Base-by-base conservation (phyloP, 2,113 vertebrate genomes). In the Ammodytes dubius region DNA sequence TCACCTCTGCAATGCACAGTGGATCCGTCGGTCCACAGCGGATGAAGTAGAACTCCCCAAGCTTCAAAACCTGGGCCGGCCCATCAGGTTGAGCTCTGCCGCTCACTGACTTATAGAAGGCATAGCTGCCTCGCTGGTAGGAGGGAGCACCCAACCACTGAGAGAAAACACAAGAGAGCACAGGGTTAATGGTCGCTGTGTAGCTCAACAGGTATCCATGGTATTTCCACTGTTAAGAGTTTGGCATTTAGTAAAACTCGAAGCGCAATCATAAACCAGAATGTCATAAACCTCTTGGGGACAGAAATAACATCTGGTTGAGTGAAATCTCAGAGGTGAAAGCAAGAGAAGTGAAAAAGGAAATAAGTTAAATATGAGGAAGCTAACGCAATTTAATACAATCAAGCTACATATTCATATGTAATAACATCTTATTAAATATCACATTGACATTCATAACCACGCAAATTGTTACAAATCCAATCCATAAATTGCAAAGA, bases 61-160 rank as follows among this genome's bases (percentile, higher is more conserved):
- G 94, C 70, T 63, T 93, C 94, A 94, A 95, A 13, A 94, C 88
- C 68, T 85, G 92, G 61, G 81, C 74, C 2, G 90, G 91, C 6
- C 84, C 86, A 1, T 92, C 89, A 1, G 88, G 72, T 4, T 79
- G 75, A 6, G 83, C 61, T 49, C 84, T 79, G 88, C 89, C 93
- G 90, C 93, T 86, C 88, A 96, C 95, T 0, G 94, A 95, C 91
- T 95, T 95, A 64, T 96, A 96, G 94, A 96, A 96, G 79, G 95
- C 92, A 15, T 93, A 95, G 78, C 93, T 92, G 74, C 95, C 96
- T 66, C 95, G 89, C 67, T 93, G 91, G 85, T 95, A 96, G 93
- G 94, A 95, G 75, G 96, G 95, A 79, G 95, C 89, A 47, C 95
- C 95, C 89, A 90, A 90, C 95, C 96, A 96, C 95, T 96, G 91